phyloP scores from a whole-genome alignment of 37 sponge, comb jelly and placozoan species.

The Hexactinellida sp. region DNA sequence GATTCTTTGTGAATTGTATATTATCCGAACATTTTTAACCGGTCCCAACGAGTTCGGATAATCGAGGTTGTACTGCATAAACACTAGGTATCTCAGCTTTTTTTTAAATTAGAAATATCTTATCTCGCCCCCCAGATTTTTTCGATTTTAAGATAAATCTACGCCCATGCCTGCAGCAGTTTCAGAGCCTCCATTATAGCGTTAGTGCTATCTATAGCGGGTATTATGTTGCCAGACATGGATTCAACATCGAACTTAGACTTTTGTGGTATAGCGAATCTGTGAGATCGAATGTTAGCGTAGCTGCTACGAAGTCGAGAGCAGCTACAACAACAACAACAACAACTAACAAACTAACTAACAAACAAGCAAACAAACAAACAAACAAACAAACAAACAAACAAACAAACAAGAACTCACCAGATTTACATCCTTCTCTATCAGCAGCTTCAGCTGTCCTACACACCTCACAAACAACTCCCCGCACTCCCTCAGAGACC shows the following conservation, averaged over 20 bases:
- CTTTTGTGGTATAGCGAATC: slow-evolving; percentile 59
- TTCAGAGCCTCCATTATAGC: slow-evolving; percentile 90
- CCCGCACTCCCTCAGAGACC: slow-evolving; percentile 65
- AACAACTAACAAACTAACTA: neutral
- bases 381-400: no score
- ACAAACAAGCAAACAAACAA: no score
- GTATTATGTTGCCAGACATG: slow-evolving; percentile 98
- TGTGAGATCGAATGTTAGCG: slow-evolving; percentile 70
- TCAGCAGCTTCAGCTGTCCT: neutral
- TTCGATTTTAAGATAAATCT: no score
- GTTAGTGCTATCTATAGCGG: slow-evolving; percentile 98
- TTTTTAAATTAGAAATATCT: no score
- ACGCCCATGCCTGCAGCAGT: slow-evolving; percentile 56
- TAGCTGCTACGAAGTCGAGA: slow-evolving; percentile 85
- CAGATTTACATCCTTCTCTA: neutral
- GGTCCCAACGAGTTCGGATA: no score
- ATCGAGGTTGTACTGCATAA: no score
- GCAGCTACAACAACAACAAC: slow-evolving; percentile 51
- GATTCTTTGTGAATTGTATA: no score
- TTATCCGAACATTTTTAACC: no score
- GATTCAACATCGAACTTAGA: slow-evolving; percentile 88
- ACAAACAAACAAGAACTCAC: no score
- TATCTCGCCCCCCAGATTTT: no score
- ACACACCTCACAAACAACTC: slow-evolving; percentile 53
- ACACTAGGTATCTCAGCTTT: no score